phyloP scores from a whole-genome alignment of 2,797 vertebrate species.

The Sitta carolinensis region DNA sequence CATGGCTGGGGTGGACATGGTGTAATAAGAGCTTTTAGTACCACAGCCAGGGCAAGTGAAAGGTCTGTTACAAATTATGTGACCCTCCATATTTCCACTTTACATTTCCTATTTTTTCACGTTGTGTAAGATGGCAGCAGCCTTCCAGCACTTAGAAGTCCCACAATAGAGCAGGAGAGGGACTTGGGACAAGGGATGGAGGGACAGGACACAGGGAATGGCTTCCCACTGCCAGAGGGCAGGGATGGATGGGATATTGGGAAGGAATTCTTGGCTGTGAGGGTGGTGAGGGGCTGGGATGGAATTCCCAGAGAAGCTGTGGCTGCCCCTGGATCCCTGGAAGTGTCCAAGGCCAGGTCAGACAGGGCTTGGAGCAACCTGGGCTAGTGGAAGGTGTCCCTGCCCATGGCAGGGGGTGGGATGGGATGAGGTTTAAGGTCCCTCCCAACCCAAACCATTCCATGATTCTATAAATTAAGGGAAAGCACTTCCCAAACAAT shows the following conservation, averaged over 20 bases:
- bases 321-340: not conserved
- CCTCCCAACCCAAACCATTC: not conserved
- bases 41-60: not conserved
- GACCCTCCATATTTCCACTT: not conserved
- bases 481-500: not conserved
- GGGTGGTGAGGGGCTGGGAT: accelerated
- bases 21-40: accelerated
- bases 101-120: not conserved
- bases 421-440: not conserved
- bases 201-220: not conserved
- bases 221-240: not conserved
- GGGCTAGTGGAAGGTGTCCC: not conserved
- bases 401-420: not conserved
- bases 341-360: not conserved
- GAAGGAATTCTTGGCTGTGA: accelerated
- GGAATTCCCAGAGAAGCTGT: not conserved
- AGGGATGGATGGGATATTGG: accelerated
- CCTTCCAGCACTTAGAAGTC: not conserved
- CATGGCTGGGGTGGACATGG: not conserved
- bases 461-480: not conserved
- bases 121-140: not conserved
- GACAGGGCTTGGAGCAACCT: accelerated
- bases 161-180: not conserved
- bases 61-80: not conserved
- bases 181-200: not conserved